Evolutionary conservation across 2,113 vertebrate genomes (phyloP), one percentile per base, ranked within the genome.

Genomic region (Progne subis): DNA sequence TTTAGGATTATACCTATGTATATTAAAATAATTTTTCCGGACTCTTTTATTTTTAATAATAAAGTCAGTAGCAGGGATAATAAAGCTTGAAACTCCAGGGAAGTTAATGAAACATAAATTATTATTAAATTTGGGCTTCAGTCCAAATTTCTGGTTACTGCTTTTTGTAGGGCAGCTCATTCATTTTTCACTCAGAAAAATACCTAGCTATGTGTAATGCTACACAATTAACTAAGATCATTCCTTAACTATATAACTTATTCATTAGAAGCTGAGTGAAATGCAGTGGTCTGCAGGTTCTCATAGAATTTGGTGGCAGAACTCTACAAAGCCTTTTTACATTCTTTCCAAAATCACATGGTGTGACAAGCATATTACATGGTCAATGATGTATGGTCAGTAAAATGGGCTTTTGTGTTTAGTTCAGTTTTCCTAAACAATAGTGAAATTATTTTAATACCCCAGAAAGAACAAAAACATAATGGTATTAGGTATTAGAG

Each of bases 101-200:
- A 83, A 90, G 49, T 92, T 90, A 89, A 68, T 64, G 68, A 92
- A 93, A 96, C 52, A 88, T 39, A 93, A 84, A 84, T 86, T 70
- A 64, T 86, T 93, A 49, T 60, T 78, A 56, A 61, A 56, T 81
- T 90, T 92, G 56, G 88, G 79, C 88, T 93, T 92, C 44, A 53
- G 41, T 88, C 92, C 96, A 92, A 80, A 90, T 88, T 95, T 95
- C 34, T 81, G 17, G 50, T 80, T 86, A 37, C 34, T 69, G 3
- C 52, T 31, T 86, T 41, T 50, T 86, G 44, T 75, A 88, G 76
- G 52, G 53, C 31, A 94, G 44, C 52, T 90, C 79, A 78, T 88
- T 94, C 56, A 81, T 84, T 96, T 96, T 94, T 93, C 52, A 56
- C 28, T 86, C 80, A 70, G 37, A 83, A 83, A 90, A 90, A 77